Percentiles rank a stretch among this genome's conserved stretches.
These are phyloP conservation scores for Enteromius mattozi DNA, from an alignment of 2,797 vertebrate species.

Conservation along the genomic window DNA sequence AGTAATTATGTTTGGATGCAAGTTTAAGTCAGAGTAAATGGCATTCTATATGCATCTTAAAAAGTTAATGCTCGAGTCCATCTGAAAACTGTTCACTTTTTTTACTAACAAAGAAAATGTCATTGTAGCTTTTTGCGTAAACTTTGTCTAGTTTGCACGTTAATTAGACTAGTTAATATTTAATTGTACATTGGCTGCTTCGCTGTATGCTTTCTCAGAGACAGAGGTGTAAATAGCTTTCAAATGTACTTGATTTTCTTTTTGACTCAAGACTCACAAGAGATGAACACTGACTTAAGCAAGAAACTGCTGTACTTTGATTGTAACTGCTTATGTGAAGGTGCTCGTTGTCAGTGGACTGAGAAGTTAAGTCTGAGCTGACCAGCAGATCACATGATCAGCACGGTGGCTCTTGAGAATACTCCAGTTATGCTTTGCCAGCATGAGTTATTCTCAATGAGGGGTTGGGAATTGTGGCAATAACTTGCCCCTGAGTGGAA, in stretches of 20 bases:
- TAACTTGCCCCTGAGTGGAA: slow-evolving; percentile 10
- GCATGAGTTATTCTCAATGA: slow-evolving; percentile 28
- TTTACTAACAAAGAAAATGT: background rate
- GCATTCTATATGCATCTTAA: background rate
- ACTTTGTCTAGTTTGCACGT: background rate
- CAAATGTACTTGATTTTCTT: background rate
- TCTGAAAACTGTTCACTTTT: background rate
- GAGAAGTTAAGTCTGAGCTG: slow-evolving; percentile 15
- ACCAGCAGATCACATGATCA: slow-evolving; percentile 5
- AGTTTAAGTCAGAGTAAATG: background rate
- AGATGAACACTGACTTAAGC: background rate
- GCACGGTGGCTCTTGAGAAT: background rate
- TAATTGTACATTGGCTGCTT: background rate
- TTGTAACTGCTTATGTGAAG: background rate
- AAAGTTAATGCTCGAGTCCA: background rate
- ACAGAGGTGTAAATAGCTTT: background rate
- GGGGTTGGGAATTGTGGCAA: slow-evolving; percentile 6
- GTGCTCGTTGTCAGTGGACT: background rate
- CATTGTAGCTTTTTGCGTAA: background rate
- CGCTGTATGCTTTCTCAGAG: background rate
- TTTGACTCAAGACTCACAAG: no score
- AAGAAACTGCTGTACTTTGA: background rate
- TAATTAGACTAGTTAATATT: background rate
- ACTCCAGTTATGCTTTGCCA: background rate
- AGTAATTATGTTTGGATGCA: background rate